phyloP scores from a whole-genome alignment of 2,888 invertebrate species.

The Tetragonisca angustula region DNA sequence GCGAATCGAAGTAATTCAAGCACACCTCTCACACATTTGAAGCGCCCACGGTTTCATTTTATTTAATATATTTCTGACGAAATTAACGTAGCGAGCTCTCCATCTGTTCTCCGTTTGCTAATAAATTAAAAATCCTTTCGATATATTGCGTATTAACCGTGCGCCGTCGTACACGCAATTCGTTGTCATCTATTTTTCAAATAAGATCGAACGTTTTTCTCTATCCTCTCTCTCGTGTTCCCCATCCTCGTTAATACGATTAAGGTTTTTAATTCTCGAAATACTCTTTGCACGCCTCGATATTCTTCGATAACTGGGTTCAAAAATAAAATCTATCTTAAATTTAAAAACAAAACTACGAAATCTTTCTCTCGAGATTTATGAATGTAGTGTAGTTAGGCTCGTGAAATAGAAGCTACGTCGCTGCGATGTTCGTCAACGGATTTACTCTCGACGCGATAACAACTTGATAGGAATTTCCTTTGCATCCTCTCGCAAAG shows the following conservation, averaged over 20 bases:
- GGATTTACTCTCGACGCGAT: conserved; percentile 6
- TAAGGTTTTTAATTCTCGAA: neutral
- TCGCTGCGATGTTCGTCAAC: neutral
- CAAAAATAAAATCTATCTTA: no score
- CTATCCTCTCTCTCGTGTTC: conserved; percentile 6
- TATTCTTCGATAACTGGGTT: no score
- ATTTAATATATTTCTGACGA: conserved; percentile 32
- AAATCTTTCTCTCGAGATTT: neutral
- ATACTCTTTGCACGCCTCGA: neutral
- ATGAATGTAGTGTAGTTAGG: neutral
- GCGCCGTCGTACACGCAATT: conserved; percentile 10
- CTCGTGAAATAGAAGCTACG: neutral
- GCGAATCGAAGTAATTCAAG: conserved; percentile 22
- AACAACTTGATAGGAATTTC: neutral
- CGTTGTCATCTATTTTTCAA: conserved; percentile 30
- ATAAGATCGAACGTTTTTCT: conserved; percentile 20
- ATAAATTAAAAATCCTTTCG: conserved; percentile 49
- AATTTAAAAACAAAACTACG: no score
- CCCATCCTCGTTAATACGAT: neutral
- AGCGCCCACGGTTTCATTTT: neutral
- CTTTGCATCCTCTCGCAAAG: neutral
- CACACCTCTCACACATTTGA: conserved; percentile 21
- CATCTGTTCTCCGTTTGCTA: neutral
- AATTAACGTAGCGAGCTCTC: conserved; percentile 33
- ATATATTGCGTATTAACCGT: conserved; percentile 29